Percentiles rank a stretch among this genome's conserved stretches.
phyloP scores from a whole-genome alignment of 2,797 vertebrate genomes.

The Eleutherodactylus coqui region DNA sequence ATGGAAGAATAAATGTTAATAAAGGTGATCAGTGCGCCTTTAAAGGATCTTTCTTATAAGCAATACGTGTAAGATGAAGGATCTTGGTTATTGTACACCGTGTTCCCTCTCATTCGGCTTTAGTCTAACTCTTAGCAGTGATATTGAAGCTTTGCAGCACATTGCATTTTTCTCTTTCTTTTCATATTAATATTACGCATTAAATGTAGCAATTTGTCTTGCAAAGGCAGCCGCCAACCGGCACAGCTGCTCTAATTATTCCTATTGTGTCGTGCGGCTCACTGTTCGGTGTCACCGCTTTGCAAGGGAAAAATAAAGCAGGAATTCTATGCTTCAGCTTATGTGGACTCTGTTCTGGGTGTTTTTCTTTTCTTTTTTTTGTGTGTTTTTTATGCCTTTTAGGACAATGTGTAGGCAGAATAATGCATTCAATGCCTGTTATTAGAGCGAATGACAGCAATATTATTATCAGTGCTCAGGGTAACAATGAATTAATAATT shows the following conservation, averaged over 20 bases:
- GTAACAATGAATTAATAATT: constrained; percentile 48
- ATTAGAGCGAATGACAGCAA: constrained; percentile 38
- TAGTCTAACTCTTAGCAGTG: not conserved
- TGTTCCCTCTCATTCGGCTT: not conserved
- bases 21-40: not conserved
- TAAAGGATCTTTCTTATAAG: not conserved
- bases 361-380: not conserved
- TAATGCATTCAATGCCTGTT: constrained; percentile 53
- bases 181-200: constrained; percentile 54
- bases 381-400: constrained; percentile 4
- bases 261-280: constrained; percentile 54
- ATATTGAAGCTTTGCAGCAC: constrained; percentile 45
- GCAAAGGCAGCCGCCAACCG: constrained; percentile 49
- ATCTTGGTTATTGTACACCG: not conserved
- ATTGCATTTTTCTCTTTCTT: constrained; percentile 41
- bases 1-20: too few species aligned
- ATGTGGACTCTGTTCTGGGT: constrained; percentile 17
- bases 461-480: constrained; percentile 24
- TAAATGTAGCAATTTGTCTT: constrained; percentile 60
- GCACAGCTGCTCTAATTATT: constrained; percentile 59
- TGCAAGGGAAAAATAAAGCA: constrained; percentile 39
- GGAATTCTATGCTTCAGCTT: not conserved
- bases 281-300: constrained; percentile 30
- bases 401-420: constrained; percentile 15
- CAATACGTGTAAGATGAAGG: not conserved